A percentile compares a stretch with the other conserved stretches of the same genome.
These are phyloP conservation scores for Polyploca ridens DNA, from an alignment of 2,888 invertebrate genomes.

Conservation along the genomic window DNA sequence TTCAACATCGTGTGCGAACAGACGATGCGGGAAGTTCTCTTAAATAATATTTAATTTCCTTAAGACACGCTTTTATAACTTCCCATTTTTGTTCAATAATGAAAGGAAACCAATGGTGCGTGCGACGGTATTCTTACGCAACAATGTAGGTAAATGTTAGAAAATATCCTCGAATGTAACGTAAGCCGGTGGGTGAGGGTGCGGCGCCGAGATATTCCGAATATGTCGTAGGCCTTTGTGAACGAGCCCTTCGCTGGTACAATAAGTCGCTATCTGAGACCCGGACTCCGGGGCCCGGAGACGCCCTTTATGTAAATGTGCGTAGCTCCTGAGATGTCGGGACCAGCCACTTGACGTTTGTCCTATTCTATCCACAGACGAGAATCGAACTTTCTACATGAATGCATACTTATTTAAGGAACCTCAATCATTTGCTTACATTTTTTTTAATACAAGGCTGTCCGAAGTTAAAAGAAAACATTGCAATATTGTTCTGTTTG, in stretches of 20 bases:
- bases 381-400: background rate
- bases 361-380: background rate
- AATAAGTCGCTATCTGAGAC: slow-evolving; percentile 15
- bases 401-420: background rate
- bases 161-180: slow-evolving; percentile 7
- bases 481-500: too few relatives aligned
- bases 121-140: slow-evolving; percentile 2
- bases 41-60: slow-evolving; percentile 4
- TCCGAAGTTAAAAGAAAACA: too few relatives aligned
- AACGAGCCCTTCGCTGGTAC: slow-evolving; percentile 3
- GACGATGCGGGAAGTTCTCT: background rate
- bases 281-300: background rate
- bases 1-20: background rate
- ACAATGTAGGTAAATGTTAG: slow-evolving; percentile 9
- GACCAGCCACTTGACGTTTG: background rate
- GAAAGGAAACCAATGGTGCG: slow-evolving; percentile 1
- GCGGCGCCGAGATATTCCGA: slow-evolving; percentile 9
- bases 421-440: too few relatives aligned
- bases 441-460: too few relatives aligned
- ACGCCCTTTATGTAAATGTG: slow-evolving; percentile 44
- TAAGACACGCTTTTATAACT: background rate
- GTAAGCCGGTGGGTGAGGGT: background rate
- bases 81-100: slow-evolving; percentile 4
- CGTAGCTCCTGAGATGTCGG: slow-evolving; percentile 15
- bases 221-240: slow-evolving; percentile 12